Evolutionary conservation across 1,140 invertebrate genomes (phyloP), one percentile per base, ranked within the genome.

Genomic region (Drosophila nikananu): DNA sequence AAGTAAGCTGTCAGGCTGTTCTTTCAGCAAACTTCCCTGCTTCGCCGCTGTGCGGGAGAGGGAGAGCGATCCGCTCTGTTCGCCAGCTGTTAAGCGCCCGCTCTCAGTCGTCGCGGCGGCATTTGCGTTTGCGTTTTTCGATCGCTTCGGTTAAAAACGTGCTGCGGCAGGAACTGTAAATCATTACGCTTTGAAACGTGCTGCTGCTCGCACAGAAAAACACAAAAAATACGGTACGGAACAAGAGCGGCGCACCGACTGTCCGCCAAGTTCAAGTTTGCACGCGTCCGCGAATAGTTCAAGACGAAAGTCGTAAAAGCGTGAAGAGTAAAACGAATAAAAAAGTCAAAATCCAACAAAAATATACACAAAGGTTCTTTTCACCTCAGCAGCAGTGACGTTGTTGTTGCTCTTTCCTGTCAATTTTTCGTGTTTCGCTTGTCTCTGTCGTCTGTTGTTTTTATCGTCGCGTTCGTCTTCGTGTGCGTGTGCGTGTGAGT

Each of bases 131-230:
- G 59, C 59, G 55, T 63, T 78, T 70, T 71, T 72, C 77, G 78
- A 62, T 72, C 80, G 82, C 78, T 89, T 51, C 49, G 80, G 75
- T 86, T 87, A 90, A 89, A 90, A 90, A 90, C 86, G 86, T 90
- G 86, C 86, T 90, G 72, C 71, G 54, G 17, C 66, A 86, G 82
- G 76, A 90, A 90, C 82, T 83, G 86, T 90, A 89, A 89, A 90
- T 87, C 86, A 90, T 90, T 89, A 65, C 75, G 80, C 67, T 81
- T 59, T 61, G 82, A 90, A 89, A 91, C 86, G 86, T 89, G 86
- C 86, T 77, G 79, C 66, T 65, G 39, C 21, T 63, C 76, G 83
- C 59, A 70, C 70, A 65, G 51, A 64, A 59, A 55, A 54, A 37
- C 21, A 55, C 32, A 23, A 37, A 23, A 57, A 39, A 25, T 23